phyloP scores from a whole-genome alignment of 2,888 invertebrate genomes.

The Troides oblongomaculatus region DNA sequence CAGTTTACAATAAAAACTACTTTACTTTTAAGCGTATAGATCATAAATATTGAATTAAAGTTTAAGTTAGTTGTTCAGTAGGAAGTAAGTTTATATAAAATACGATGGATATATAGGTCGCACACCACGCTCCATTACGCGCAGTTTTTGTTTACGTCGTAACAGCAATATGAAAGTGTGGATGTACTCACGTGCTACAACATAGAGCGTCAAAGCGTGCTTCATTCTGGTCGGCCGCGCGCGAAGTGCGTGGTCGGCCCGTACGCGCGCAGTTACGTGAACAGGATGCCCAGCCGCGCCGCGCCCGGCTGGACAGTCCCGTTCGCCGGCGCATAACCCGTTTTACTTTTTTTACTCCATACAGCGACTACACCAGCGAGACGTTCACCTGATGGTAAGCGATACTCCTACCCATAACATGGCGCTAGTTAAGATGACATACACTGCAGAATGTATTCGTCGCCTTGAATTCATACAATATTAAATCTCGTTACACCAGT shows the following conservation, averaged over 20 bases:
- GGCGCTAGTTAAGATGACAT: too few species aligned
- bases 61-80: not conserved
- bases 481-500: too few species aligned
- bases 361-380: too few species aligned
- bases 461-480: too few species aligned
- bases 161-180: conserved; percentile 52
- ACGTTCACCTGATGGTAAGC: too few species aligned
- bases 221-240: conserved; percentile 54
- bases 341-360: not conserved
- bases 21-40: too few species aligned
- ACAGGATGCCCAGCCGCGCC: conserved; percentile 15
- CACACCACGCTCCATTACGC: conserved; percentile 13
- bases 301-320: conserved; percentile 31
- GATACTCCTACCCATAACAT: too few species aligned
- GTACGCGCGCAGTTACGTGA: conserved; percentile 27
- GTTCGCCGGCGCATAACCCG: conserved; percentile 11
- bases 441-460: too few species aligned
- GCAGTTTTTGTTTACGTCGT: conserved; percentile 24
- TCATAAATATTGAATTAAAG: not conserved
- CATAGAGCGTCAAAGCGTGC: conserved; percentile 59
- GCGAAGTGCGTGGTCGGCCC: conserved; percentile 34
- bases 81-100: not conserved
- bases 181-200: conserved; percentile 67
- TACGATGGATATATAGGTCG: conserved; percentile 20
- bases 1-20: too few species aligned